Conservation (phyloP, 1,140 invertebrate species). For the Archivesica marissinica region DNA sequence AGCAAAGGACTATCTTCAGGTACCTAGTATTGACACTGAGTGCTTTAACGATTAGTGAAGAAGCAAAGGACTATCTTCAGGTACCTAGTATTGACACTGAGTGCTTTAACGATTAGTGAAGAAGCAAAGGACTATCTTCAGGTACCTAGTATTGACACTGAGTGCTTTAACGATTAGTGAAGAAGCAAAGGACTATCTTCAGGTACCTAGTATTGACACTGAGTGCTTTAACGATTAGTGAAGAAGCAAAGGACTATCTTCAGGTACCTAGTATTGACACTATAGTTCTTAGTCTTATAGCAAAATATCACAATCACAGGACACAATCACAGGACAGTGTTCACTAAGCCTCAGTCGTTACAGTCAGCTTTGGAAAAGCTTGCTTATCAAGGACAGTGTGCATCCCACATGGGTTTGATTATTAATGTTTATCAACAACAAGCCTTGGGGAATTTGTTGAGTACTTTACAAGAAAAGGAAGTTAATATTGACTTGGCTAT, state of each 20-base stretch:
- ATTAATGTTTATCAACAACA: conserved; percentile 36
- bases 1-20: not conserved
- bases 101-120: too few species aligned
- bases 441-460: conserved; percentile 20
- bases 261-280: not conserved
- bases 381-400: conserved; percentile 45
- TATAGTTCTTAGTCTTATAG: not conserved
- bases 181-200: not conserved
- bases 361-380: conserved; percentile 10
- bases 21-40: not conserved
- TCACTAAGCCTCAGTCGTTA: conserved; percentile 36
- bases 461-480: not conserved
- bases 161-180: not conserved
- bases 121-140: not conserved
- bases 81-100: conserved; percentile 5
- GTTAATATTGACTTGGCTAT: conserved; percentile 27
- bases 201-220: not conserved
- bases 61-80: not conserved
- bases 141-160: not conserved
- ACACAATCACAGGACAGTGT: not conserved
- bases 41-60: not conserved
- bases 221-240: not conserved
- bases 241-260: too few species aligned
- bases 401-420: conserved; percentile 41
- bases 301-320: not conserved